These are phyloP conservation scores for Drosophila setifemur DNA, from an alignment of 1,140 invertebrate genomes.

Conservation along the genomic window DNA sequence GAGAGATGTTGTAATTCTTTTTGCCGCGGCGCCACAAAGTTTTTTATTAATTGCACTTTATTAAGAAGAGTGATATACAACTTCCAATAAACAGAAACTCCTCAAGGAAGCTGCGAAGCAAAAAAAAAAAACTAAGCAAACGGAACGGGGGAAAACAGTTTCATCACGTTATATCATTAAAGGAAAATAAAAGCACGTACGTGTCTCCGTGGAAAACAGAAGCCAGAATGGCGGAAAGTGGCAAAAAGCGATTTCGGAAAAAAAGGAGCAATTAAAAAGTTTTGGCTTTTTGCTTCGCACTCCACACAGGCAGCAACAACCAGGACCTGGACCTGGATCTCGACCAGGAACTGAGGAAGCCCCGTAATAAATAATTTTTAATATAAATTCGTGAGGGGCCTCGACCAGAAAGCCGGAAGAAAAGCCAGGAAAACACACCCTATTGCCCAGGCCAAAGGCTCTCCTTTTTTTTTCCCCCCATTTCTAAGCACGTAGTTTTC, in stretches of 20 bases:
- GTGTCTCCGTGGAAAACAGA: slow-evolving; percentile 50
- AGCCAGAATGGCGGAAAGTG: slow-evolving; percentile 31
- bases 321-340: neutral
- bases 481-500: slow-evolving; percentile 50
- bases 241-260: slow-evolving; percentile 56
- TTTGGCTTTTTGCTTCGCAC: slow-evolving; percentile 48
- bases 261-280: slow-evolving; percentile 70
- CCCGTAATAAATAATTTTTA: slow-evolving; percentile 74
- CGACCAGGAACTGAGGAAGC: slow-evolving; percentile 13
- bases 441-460: neutral
- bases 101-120: neutral
- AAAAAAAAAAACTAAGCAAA: slow-evolving; percentile 4
- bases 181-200: slow-evolving; percentile 69
- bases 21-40: slow-evolving; percentile 2
- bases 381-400: slow-evolving; percentile 71
- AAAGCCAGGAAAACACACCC: slow-evolving; percentile 1
- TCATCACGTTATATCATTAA: slow-evolving; percentile 72
- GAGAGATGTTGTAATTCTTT: slow-evolving; percentile 9
- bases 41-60: slow-evolving; percentile 46
- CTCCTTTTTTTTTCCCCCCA: neutral
- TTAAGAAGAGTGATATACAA: slow-evolving; percentile 23
- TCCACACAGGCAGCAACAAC: slow-evolving; percentile 1
- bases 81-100: slow-evolving; percentile 5
- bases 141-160: slow-evolving; percentile 11
- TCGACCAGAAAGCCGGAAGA: slow-evolving; percentile 28